A percentile compares a stretch with the other conserved stretches of the same genome.
These are phyloP conservation scores for Ichneumon xanthorius DNA, from an alignment of 2,888 invertebrate species.

Conservation along the genomic window DNA sequence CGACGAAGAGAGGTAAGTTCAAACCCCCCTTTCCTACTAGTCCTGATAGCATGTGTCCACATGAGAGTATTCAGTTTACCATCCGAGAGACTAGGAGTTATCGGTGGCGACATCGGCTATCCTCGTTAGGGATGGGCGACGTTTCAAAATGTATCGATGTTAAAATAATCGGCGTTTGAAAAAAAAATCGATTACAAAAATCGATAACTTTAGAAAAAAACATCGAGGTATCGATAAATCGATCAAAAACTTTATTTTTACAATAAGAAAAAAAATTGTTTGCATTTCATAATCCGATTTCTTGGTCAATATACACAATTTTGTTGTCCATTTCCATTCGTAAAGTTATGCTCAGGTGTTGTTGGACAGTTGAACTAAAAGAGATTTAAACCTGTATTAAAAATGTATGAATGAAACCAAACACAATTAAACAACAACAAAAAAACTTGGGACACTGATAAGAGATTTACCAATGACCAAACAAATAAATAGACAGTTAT, in stretches of 20 bases:
- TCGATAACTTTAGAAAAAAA: constrained; percentile 13
- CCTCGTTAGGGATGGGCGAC: background rate
- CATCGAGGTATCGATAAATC: constrained; percentile 16
- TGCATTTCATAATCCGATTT: constrained; percentile 5
- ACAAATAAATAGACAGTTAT: constrained; percentile 7
- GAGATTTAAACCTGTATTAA: constrained; percentile 13
- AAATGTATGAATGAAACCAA: background rate
- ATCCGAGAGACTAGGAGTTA: too few species aligned
- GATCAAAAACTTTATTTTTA: constrained; percentile 16
- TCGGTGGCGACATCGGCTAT: too few species aligned
- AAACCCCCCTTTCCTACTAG: too few species aligned
- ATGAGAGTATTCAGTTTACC: too few species aligned
- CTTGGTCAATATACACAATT: background rate
- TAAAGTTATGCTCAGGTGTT: constrained; percentile 21
- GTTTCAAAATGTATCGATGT: constrained; percentile 16
- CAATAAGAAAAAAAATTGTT: background rate
- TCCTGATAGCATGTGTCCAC: too few species aligned
- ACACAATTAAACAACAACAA: constrained; percentile 21
- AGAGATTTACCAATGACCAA: constrained; percentile 10
- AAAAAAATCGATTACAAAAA: constrained; percentile 13
- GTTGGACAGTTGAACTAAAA: constrained; percentile 34
- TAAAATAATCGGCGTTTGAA: constrained; percentile 13
- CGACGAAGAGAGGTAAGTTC: too few species aligned
- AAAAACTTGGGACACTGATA: background rate
- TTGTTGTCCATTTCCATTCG: constrained; percentile 26